Percentiles rank a stretch among this genome's conserved stretches.
phyloP scores from a whole-genome alignment of 2,113 vertebrate genomes.

The Sinocyclocheilus rhinocerous region DNA sequence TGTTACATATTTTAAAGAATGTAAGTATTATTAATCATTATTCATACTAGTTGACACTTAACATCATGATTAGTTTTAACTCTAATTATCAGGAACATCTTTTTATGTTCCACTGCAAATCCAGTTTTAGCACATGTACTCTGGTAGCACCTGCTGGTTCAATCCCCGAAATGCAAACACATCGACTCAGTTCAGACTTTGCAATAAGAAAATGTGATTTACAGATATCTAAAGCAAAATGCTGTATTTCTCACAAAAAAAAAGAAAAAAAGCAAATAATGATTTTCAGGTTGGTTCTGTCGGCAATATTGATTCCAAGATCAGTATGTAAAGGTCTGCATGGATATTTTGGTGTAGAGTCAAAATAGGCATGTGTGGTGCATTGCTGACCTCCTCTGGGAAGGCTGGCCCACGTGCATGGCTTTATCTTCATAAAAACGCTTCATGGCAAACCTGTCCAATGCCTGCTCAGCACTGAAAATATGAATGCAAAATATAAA shows the following conservation, averaged over 20 bases:
- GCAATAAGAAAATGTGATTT: neutral
- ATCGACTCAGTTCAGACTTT: neutral
- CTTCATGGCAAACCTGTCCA: constrained; percentile 97
- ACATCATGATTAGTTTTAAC: neutral
- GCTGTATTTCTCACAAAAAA: neutral
- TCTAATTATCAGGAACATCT: neutral
- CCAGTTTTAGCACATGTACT: neutral
- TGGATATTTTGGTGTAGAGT: neutral
- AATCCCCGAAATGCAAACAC: neutral
- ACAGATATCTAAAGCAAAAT: neutral
- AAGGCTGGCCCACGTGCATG: constrained; percentile 89
- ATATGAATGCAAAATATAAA: constrained; percentile 12
- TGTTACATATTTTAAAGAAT: neutral
- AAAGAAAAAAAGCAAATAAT: neutral
- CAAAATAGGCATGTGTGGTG: neutral
- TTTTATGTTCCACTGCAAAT: neutral
- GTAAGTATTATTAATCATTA: neutral
- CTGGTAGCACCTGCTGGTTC: neutral
- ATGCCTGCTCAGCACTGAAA: constrained; percentile 88
- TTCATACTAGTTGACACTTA: too few species aligned
- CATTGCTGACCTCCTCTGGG: constrained; percentile 88
- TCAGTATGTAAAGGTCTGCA: neutral
- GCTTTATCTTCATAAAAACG: constrained; percentile 97
- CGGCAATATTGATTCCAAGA: neutral
- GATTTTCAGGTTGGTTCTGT: too few species aligned